Conservation (phyloP, 1,140 invertebrate species). For the Sesamia nonagrioides region DNA sequence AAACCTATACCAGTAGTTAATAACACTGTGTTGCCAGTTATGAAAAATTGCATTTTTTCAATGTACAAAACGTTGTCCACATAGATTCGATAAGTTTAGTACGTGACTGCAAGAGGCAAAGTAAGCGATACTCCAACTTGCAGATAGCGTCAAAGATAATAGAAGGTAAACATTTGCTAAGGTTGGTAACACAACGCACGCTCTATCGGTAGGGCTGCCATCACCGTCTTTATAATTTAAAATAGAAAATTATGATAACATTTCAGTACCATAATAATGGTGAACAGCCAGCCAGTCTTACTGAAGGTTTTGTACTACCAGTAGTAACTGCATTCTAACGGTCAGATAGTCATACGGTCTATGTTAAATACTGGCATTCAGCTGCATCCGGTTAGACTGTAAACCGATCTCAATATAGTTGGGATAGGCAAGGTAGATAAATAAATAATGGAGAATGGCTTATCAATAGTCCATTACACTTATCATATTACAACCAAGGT, state of each 20-base stretch:
- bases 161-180: conserved; percentile 56
- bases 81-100: conserved; percentile 22
- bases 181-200: conserved; percentile 41
- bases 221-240: neutral
- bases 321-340: too few species aligned
- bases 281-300: neutral
- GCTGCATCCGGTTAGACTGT: too few species aligned
- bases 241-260: neutral
- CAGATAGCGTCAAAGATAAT: conserved; percentile 57
- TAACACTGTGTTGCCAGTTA: neutral
- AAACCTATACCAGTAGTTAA: neutral
- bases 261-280: too few species aligned
- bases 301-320: too few species aligned
- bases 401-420: too few species aligned
- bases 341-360: too few species aligned
- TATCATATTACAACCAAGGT: neutral
- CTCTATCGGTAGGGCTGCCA: conserved; percentile 12
- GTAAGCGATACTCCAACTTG: conserved; percentile 33
- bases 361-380: too few species aligned
- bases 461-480: neutral
- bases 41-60: conserved; percentile 1
- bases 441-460: neutral
- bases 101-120: conserved; percentile 42
- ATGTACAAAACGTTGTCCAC: neutral
- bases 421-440: too few species aligned